Evolutionary conservation across 1,140 invertebrate species (phyloP), one percentile per base, ranked within the genome.

Genomic region (Chlorops oryzae): DNA sequence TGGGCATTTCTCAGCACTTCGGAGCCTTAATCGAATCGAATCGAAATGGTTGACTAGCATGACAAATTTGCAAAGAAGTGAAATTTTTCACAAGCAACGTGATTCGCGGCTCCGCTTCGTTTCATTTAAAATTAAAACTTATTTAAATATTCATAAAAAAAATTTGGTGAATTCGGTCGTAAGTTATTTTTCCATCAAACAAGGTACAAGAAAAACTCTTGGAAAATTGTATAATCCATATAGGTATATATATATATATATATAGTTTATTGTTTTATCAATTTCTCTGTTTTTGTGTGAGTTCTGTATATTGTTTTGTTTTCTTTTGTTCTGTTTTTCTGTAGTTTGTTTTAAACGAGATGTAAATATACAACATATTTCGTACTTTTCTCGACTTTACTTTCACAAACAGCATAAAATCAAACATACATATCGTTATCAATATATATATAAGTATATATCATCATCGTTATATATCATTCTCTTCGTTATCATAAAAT

Each of bases 321-420:
- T 43, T 18, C 21, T 44, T 44, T 18, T 44, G n/a, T 28, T 45
- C 35, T 10, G 32, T 34, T 45, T 44, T 10, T 45, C 15, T 6
- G 21, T 18, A 18, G 2, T 35, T 35, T 45, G 27, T 45, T 34
- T 34, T 10, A 3, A 13, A 23, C 25, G 32, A 39, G 46, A 54
- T 66, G 63, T 66, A 66, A 66, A 66, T 66, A 62, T 57, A 62
- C 59, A 66, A 66, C 61, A 62, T 55, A 65, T 54, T 63, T 53
- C 34, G 10, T 34, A 23, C 42, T n/a, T n/a, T n/a, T n/a, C n/a
- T n/a, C n/a, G n/a, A n/a, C n/a, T n/a, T n/a, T n/a, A 45, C 34
- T 32, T 17, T 45, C 25, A 45, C 34, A 28, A 45, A 32, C 42
- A 45, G 28, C 42, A 45, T 32, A 45, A 45, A 45, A n/a, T n/a